Conservation (phyloP, 2,113 vertebrate genomes). For the Mustelus asterias region DNA sequence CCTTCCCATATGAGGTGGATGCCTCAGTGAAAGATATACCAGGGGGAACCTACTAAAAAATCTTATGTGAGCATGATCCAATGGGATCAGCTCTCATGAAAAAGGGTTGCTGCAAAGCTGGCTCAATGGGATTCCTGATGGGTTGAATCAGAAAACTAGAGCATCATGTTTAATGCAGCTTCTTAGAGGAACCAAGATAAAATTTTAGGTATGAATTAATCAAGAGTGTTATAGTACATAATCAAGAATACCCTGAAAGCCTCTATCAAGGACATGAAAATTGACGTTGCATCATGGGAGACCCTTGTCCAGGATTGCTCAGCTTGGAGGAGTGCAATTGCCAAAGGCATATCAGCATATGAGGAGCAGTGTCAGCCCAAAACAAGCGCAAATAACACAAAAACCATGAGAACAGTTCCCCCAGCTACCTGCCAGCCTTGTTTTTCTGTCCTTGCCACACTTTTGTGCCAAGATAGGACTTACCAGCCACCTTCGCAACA, state of each 20-base stretch:
- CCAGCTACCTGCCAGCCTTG: too few species aligned
- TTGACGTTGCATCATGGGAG: too few species aligned
- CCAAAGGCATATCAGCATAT: too few species aligned
- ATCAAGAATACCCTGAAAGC: background rate
- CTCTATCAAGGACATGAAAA: too few species aligned
- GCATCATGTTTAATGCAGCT: background rate
- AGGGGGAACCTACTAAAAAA: background rate
- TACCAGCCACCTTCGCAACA: too few species aligned
- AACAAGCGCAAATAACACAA: too few species aligned
- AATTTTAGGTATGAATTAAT: background rate
- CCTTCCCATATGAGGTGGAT: background rate
- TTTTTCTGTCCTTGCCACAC: too few species aligned
- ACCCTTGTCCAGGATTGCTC: too few species aligned
- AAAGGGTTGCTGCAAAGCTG: background rate
- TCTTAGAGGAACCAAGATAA: background rate
- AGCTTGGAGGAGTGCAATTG: too few species aligned
- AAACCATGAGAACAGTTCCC: too few species aligned
- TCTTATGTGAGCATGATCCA: background rate
- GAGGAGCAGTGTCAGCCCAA: too few species aligned
- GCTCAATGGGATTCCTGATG: background rate
- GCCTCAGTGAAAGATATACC: background rate
- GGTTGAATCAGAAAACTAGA: background rate
- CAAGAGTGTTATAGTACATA: background rate
- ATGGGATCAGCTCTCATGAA: background rate
- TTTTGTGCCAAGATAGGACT: too few species aligned